phyloP scores from a whole-genome alignment of 23 tunicate genomes.

The Styela clava region DNA sequence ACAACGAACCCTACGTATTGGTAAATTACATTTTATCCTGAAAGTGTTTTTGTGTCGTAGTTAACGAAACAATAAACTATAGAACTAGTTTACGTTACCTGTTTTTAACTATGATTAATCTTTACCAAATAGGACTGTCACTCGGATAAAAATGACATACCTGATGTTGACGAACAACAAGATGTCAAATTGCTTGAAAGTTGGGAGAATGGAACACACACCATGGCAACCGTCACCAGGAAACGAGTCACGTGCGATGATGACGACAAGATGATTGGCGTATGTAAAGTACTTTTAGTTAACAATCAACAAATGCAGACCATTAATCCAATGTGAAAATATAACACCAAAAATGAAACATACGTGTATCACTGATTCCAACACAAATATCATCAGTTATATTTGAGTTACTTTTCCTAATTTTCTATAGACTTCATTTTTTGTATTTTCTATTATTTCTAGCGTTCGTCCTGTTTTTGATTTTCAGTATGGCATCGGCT shows the following conservation, averaged over 20 bases:
- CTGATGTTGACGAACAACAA: slow-evolving; percentile 20
- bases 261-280: neutral
- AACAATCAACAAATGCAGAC: no score
- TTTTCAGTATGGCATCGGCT: no score
- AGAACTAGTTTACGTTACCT: neutral
- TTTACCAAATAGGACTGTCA: slow-evolving; percentile 23
- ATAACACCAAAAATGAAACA: no score
- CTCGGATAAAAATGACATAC: neutral
- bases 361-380: no score
- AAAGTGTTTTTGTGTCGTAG: neutral
- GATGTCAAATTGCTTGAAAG: slow-evolving; percentile 6
- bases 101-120: no score
- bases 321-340: no score
- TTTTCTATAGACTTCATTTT: no score
- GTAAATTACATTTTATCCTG: neutral
- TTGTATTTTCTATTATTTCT: no score
- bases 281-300: no score
- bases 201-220: slow-evolving; percentile 27
- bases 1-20: neutral
- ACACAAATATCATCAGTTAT: no score
- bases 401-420: no score
- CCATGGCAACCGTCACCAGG: neutral
- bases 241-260: slow-evolving; percentile 10
- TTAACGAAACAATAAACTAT: neutral
- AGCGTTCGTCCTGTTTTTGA: no score